Base-by-base conservation (phyloP, 2,797 vertebrate genomes). In the Typhlichthys eigenmanni region DNA sequence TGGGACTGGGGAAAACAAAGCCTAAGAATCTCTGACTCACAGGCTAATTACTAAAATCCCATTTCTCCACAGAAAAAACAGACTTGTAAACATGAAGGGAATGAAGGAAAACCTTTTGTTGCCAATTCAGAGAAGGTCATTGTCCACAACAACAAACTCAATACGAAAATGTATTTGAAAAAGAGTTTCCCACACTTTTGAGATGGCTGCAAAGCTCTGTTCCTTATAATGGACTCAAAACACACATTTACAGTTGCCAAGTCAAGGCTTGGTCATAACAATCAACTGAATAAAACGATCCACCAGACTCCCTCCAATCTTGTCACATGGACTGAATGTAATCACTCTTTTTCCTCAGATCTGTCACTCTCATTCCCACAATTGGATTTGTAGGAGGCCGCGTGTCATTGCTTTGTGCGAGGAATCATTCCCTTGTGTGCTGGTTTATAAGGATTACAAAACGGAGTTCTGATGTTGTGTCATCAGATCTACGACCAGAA, bases 341-440 rank as follows among this genome's bases (percentile, higher is more conserved):
- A 83, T 87, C 66, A 75, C 78, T 80, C 77, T 77, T 58, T 70
- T 68, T 68, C 64, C 78, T 84, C 47, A n/a, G 57, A 55, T 50
- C 66, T 75, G 61, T 76, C 77, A 81, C 79, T 78, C 75, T 29
- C 76, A 81, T 68, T 71, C 55, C 76, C 85, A 87, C 87, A 91
- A 87, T 85, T 68, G 82, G 85, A 90, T 90, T 86, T 82, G 76
- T 86, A 84, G 77, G 80, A 86, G 85, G 85, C 75, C 47, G 78
- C 72, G 83, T 91, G 88, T 88, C 85, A 82, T 85, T 79, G 81
- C 79, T 91, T 91, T 91, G 88, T 91, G 78, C 70, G 72, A 76
- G 75, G 73, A 81, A 85, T 86, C 78, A 82, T 85, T 88, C 87
- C 83, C 84, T 74, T 78, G 89, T 85, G 89, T 78, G 58, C 75